Conservation (phyloP, 2,888 invertebrate genomes). For the Sarcophaga variegata region DNA sequence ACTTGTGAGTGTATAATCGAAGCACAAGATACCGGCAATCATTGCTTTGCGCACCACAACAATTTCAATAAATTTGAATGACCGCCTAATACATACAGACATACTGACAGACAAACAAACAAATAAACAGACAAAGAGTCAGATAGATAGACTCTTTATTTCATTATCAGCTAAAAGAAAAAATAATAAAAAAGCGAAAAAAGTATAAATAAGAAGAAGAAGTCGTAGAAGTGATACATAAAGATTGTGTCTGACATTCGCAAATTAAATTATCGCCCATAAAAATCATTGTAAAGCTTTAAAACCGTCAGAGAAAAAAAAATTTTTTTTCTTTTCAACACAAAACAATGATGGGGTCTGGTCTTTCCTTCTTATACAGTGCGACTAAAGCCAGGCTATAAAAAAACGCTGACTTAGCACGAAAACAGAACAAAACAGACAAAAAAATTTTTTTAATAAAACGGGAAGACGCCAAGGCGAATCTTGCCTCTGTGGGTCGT, state of each 20-base stretch:
- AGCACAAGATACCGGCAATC: background rate
- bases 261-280: slow-evolving; percentile 67
- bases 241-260: slow-evolving; percentile 50
- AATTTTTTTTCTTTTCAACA: background rate
- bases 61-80: background rate
- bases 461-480: slow-evolving; percentile 46
- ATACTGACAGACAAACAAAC: no score
- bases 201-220: no score
- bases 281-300: slow-evolving; percentile 47
- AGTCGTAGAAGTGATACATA: background rate
- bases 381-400: background rate
- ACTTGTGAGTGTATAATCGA: background rate
- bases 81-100: background rate
- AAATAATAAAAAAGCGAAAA: no score
- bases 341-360: no score
- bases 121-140: background rate
- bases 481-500: background rate
- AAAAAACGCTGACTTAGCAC: no score
- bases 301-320: background rate
- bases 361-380: background rate
- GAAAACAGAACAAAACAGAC: background rate
- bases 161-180: background rate
- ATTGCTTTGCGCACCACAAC: background rate
- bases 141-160: background rate
- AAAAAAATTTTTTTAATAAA: slow-evolving; percentile 30